Evolutionary conservation across 2,888 invertebrate genomes (phyloP).

Genomic region (Agonopterix heracliana): DNA sequence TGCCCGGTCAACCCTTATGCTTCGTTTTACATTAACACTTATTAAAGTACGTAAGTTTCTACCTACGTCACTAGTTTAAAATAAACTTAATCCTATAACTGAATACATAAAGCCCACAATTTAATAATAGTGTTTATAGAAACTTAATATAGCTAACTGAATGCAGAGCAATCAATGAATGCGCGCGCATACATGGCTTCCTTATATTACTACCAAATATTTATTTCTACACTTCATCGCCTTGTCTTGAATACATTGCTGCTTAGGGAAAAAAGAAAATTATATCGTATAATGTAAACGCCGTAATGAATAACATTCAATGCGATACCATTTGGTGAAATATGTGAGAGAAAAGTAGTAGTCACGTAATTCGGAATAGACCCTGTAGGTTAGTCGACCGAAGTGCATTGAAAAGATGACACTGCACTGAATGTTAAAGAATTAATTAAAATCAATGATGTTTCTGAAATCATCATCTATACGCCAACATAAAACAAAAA

Average conservation of each 20-base stretch:
- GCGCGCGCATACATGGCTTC: constrained; percentile 68
- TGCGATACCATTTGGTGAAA: constrained; percentile 2
- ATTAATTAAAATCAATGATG: constrained; percentile 1
- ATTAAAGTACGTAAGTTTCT: too few relatives aligned
- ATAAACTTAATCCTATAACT: constrained; percentile 20
- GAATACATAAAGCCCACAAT: constrained; percentile 45
- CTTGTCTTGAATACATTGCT: constrained; percentile 19
- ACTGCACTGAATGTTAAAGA: constrained; percentile 18
- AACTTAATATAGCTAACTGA: constrained; percentile 43
- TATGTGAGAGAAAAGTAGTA: constrained; percentile 12
- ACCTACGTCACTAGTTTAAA: not conserved
- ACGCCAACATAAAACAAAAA: too few relatives aligned
- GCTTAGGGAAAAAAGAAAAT: not conserved
- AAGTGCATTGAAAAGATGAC: constrained; percentile 19
- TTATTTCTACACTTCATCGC: not conserved
- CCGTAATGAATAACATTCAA: constrained; percentile 15
- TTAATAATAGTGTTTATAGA: constrained; percentile 50
- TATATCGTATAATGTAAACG: constrained; percentile 1
- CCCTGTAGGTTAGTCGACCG: constrained; percentile 25
- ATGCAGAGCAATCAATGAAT: constrained; percentile 54
- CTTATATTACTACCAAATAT: constrained; percentile 12
- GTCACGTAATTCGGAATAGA: constrained; percentile 9
- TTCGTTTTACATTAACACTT: too few relatives aligned
- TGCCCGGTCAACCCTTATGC: too few relatives aligned
- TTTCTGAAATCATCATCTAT: too few relatives aligned